Percentiles rank a stretch among this genome's conserved stretches.
phyloP scores from a whole-genome alignment of 2,888 invertebrate genomes.

The Steinernema hermaphroditum region DNA sequence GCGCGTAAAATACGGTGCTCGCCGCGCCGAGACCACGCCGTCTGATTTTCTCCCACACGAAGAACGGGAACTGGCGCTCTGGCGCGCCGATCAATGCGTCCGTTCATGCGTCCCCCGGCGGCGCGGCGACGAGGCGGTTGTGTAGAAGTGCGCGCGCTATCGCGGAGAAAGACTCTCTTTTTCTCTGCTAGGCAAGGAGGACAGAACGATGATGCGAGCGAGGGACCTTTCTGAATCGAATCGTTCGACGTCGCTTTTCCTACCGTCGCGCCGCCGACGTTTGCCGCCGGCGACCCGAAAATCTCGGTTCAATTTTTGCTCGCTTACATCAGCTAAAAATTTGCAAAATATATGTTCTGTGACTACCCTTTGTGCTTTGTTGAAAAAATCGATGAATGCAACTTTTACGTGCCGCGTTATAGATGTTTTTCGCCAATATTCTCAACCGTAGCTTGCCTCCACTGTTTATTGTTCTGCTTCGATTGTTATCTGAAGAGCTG shows the following conservation, averaged over 20 bases:
- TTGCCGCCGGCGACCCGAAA: not conserved
- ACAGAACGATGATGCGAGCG: no score
- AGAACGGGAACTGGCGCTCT: no score
- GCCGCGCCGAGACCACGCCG: slow-evolving; percentile 3
- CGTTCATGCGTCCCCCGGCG: not conserved
- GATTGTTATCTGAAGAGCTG: no score
- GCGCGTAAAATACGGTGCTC: slow-evolving; percentile 6
- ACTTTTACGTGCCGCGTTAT: no score
- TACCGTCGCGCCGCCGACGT: not conserved
- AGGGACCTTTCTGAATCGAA: slow-evolving; percentile 2
- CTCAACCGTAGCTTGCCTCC: no score
- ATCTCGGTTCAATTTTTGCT: not conserved
- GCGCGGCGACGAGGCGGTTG: no score
- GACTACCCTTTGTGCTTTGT: not conserved
- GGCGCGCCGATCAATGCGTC: no score
- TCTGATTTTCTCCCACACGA: not conserved
- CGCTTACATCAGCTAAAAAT: not conserved
- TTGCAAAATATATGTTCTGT: not conserved
- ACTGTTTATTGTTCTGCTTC: no score
- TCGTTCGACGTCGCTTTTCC: not conserved
- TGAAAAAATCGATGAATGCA: not conserved
- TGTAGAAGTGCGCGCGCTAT: no score
- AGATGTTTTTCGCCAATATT: no score
- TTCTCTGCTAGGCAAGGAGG: no score
- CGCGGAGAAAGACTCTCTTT: no score